phyloP scores from a whole-genome alignment of 2,113 vertebrate species.

The Scalopus aquaticus region DNA sequence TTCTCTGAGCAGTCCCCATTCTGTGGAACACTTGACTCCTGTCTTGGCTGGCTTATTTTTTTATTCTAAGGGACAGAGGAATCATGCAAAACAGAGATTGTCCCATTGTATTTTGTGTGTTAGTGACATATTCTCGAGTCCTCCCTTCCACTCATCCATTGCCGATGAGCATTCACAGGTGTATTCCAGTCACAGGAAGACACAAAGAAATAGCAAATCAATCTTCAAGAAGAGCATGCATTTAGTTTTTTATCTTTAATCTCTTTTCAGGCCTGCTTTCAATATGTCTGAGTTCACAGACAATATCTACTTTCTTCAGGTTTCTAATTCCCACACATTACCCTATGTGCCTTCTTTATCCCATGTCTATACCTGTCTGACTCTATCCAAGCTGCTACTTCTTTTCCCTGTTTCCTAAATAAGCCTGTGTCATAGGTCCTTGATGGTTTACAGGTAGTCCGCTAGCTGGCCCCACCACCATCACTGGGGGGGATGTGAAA shows the following conservation, averaged over 20 bases:
- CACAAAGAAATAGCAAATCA: background rate
- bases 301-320: background rate
- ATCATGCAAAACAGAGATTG: background rate
- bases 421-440: background rate
- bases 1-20: no score
- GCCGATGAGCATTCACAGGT: background rate
- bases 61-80: background rate
- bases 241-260: background rate
- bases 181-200: background rate
- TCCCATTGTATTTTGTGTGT: background rate
- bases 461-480: background rate
- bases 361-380: background rate
- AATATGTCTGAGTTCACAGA: background rate
- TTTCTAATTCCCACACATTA: background rate
- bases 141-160: background rate
- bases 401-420: background rate
- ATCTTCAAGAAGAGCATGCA: no score
- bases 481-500: background rate
- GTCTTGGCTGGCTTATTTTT: background rate
- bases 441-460: no score
- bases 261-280: background rate
- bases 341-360: background rate
- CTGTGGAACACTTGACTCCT: background rate
- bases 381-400: background rate
- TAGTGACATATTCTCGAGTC: background rate